These are phyloP conservation scores for Itoplectis maculator DNA, from an alignment of 2,888 invertebrate genomes.

Conservation along the genomic window DNA sequence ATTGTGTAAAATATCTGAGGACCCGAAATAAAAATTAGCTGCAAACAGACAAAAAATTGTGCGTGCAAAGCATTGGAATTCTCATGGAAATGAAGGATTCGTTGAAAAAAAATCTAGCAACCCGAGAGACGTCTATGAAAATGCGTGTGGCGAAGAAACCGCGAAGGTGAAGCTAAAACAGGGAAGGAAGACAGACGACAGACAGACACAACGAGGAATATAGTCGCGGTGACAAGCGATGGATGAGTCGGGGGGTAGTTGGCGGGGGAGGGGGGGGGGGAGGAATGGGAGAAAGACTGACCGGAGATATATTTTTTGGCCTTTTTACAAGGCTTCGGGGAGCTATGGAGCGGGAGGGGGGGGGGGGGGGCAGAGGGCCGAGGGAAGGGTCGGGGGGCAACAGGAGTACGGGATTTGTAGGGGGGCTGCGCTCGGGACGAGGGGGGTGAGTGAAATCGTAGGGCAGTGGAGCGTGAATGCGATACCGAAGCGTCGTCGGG, in stretches of 20 bases:
- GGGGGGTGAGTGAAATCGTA: slow-evolving; percentile 63
- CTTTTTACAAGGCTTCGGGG: slow-evolving; percentile 52
- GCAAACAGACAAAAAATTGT: too few species aligned
- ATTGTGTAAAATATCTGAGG: too few species aligned
- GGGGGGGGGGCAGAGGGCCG: too few species aligned
- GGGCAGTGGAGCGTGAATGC: slow-evolving; percentile 82
- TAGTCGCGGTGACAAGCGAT: slow-evolving; percentile 63
- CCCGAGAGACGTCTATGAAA: background rate
- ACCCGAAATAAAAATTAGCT: too few species aligned
- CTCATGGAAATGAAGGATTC: too few species aligned
- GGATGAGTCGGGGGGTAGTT: slow-evolving; percentile 58
- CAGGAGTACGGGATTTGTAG: slow-evolving; percentile 54
- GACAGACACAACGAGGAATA: slow-evolving; percentile 30
- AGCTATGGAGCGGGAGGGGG: background rate
- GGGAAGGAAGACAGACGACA: background rate
- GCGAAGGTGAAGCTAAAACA: too few species aligned
- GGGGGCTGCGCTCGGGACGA: slow-evolving; percentile 41
- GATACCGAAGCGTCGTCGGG: slow-evolving; percentile 80
- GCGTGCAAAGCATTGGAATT: too few species aligned
- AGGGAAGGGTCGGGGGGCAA: too few species aligned
- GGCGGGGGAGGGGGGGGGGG: slow-evolving; percentile 54
- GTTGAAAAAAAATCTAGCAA: background rate
- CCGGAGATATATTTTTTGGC: slow-evolving; percentile 35
- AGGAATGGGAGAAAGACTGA: slow-evolving; percentile 66
- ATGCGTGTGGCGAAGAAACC: background rate